Evolutionary conservation across 2,113 vertebrate genomes (phyloP).

Genomic region (Dolichotis patagonum): DNA sequence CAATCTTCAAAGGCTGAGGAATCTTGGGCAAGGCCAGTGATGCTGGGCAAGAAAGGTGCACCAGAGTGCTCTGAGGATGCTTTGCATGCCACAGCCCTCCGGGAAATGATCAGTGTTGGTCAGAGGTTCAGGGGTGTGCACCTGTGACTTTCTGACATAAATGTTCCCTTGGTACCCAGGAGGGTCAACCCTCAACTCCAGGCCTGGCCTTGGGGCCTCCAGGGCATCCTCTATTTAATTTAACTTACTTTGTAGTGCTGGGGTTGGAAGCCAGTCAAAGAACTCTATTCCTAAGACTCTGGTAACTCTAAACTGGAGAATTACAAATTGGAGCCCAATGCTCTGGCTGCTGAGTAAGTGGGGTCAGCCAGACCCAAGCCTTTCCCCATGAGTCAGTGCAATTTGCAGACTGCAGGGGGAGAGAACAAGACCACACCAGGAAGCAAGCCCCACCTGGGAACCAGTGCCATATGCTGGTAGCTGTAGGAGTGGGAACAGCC

Average conservation of each 20-base stretch:
- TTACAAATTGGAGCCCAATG: background rate
- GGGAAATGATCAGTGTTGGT: no score
- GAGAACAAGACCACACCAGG: no score
- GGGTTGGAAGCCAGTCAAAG: background rate
- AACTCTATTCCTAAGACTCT: background rate
- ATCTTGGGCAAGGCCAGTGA: background rate
- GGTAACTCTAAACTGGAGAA: background rate
- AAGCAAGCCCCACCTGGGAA: no score
- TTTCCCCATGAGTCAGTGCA: no score
- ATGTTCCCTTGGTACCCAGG: accelerated
- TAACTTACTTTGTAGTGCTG: background rate
- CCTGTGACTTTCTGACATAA: background rate
- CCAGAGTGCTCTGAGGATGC: background rate
- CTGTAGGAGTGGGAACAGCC: no score
- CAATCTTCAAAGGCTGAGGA: background rate
- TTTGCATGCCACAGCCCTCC: accelerated
- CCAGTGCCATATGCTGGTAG: no score
- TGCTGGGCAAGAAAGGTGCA: background rate
- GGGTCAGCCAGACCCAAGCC: no score
- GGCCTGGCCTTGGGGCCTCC: accelerated
- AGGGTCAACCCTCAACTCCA: background rate
- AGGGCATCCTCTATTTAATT: background rate
- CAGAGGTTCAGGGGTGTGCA: background rate
- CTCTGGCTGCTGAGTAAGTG: no score
- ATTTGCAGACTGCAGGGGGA: no score